Evolutionary conservation across 1,140 invertebrate species (phyloP), one percentile per base, ranked within the genome.

Genomic region (Drosophila bifasciata): DNA sequence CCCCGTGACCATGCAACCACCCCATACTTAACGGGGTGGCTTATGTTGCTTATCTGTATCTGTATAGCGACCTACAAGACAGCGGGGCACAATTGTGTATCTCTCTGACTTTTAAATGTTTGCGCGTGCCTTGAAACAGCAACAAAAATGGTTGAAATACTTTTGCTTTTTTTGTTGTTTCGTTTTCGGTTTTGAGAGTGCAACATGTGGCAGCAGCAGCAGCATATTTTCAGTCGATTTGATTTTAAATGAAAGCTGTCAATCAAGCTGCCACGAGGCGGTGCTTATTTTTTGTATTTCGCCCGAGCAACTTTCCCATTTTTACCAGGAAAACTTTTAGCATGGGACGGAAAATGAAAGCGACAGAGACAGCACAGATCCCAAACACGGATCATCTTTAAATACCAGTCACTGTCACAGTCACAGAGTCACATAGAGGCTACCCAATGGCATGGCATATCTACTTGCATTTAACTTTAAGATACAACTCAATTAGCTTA

Each of bases 201-300:
- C 32, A 36, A 11, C 32, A 36, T 46, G 23, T 48, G 43, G 11
- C 1, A 32, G 56, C 44, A 49, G 11, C 1, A 32, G 56, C 44
- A 49, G 60, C 74, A 81, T 70, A 85, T 85, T 74, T 74, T 86
- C 41, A 75, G 77, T 52, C 61, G 64, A 81, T 88, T 86, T 86
- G 77, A 86, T 86, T 88, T 86, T 81, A 86, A 86, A 86, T 86
- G 81, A 86, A 86, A 86, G 81, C 81, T 88, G 81, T 86, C 81
- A 86, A 86, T 86, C 81, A 81, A 58, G 81, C 81, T 80, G 69
- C 73, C 70, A 41, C 9, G 64, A 77, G 81, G 45, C 69, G 41
- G 49, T 55, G 64, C 32, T 36, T 55, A 59, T 58, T 58, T 74
- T 19, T 36, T 55, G 56, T 58, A 53, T 74, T 19, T 63, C 60